Base-by-base conservation (phyloP, 2,113 vertebrate genomes). In the Gymnarchus niloticus region DNA sequence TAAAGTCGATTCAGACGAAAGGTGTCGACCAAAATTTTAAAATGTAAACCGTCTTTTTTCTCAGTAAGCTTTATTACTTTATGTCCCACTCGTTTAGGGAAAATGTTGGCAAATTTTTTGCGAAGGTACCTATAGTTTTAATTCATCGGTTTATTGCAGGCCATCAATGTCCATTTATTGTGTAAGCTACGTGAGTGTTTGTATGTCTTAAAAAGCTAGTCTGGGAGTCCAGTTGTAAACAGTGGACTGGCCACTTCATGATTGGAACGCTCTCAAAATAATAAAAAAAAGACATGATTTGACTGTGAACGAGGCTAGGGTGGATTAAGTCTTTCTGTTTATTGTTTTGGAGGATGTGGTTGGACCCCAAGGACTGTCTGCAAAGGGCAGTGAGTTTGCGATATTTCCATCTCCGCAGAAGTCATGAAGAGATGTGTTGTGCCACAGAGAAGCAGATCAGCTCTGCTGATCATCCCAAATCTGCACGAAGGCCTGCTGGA, bases 401-500 rank as follows among this genome's bases (percentile, higher is more conserved):
- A 28, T 44, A 54, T 44, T 61, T 84, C 56, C 41, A 57, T 57
- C 56, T 41, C 1, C 41, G 57, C 41, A 84, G 56, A 56, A 83
- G 83, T 56, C 56, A 84, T 84, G 56, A 65, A 84, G 56, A 84
- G 83, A 49, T 65, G 83, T 46, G 56, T 84, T 84, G 83, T 84
- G 56, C 83, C 54, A 21, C 56, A 23, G 41, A 61, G 83, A 56
- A 28, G 25, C 6, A 37, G 83, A 61, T 84, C 83, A 84, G 41
- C 8, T n/a, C n/a, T n/a, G n/a, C n/a, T n/a, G n/a, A n/a, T n/a
- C n/a, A 84, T 33, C 21, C 48, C 56, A 84, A 83, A 37, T 84
- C 56, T 61, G 41, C 19, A 46, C 1, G 21, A 84, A 25, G 73
- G 33, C 3, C 23, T 83, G 81, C 41, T 83, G 81, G 52, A 56